Evolutionary conservation across 2,113 vertebrate genomes (phyloP), one percentile per base, ranked within the genome.

Genomic region (Gadus macrocephalus): DNA sequence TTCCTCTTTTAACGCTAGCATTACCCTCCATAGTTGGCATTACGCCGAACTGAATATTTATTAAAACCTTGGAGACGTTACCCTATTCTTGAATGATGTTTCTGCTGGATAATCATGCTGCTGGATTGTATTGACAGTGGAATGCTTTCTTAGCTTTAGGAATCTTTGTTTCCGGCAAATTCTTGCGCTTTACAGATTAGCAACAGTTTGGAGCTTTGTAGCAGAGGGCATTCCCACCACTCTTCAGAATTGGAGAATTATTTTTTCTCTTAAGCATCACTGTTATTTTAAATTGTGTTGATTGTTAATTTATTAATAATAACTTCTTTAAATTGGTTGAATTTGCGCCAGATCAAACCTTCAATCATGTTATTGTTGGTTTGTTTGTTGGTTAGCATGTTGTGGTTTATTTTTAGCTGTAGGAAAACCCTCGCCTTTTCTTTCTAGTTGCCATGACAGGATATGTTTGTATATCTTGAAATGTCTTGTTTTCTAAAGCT

Each of bases 381-480:
- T 49, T 58, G n/a, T n/a, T 58, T 58, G 55, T 58, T 16, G 5
- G 15, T n/a, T 1, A 58, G 55, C n/a, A n/a, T 49, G 42, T 58
- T 58, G 55, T n/a, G 15, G 55, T 58, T 58, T 58, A 7, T 55
- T 55, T 3, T 55, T 15, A 55, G 53, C 12, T 16, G 0, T 55
- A 16, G 53, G 53, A 55, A 15, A n/a, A n/a, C 55, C 3, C 15
- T 35, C 31, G 31, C 55, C 14, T 58, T 58, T 58, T 17, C 15
- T 58, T 58, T 58, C 55, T n/a, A 58, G 55, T 58, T 17, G 55
- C n/a, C 15, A 17, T 53, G 62, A 81, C 81, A 79, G 77, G 84
- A 89, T 89, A 85, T 85, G 90, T 89, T 88, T 82, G 73, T 85
- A 88, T 79, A 77, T 65, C 81, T 82, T 82, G 69, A 77, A 85